phyloP scores from a whole-genome alignment of 2,113 vertebrate genomes.

The Eclectus roratus region DNA sequence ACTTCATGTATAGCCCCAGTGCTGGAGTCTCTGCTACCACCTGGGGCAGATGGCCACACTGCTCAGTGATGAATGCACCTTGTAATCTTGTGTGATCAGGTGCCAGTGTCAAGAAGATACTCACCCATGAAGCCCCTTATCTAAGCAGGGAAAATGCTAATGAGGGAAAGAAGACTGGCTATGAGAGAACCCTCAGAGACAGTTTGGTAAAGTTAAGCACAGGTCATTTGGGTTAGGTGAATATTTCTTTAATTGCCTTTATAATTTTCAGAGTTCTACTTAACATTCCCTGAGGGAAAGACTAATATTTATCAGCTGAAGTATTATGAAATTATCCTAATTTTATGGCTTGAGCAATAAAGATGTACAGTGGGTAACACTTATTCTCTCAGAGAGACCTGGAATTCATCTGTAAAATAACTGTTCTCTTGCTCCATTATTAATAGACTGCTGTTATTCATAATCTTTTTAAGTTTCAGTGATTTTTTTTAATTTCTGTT shows the following conservation, averaged over 20 bases:
- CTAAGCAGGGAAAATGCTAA: background rate
- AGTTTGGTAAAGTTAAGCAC: background rate
- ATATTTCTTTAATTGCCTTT: background rate
- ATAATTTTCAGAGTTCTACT: background rate
- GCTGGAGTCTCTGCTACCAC: background rate
- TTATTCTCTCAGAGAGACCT: background rate
- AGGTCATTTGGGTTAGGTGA: background rate
- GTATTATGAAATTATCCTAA: slow-evolving; percentile 2
- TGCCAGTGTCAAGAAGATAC: background rate
- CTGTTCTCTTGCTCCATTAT: background rate
- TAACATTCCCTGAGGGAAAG: background rate
- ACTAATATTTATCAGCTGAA: background rate
- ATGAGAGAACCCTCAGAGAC: background rate
- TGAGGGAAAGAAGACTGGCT: background rate
- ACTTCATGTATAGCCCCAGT: background rate
- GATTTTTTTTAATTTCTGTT: background rate
- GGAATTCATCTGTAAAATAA: background rate
- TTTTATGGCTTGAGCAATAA: background rate
- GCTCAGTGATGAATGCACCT: background rate
- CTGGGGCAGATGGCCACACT: background rate
- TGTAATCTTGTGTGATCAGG: background rate
- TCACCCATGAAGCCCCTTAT: background rate
- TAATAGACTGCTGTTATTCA: background rate
- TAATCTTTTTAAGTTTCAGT: background rate
- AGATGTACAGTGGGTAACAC: background rate